Percentiles rank a stretch among this genome's conserved stretches.
phyloP scores from a whole-genome alignment of 2,888 invertebrate genomes.

The Melanotus villosus region DNA sequence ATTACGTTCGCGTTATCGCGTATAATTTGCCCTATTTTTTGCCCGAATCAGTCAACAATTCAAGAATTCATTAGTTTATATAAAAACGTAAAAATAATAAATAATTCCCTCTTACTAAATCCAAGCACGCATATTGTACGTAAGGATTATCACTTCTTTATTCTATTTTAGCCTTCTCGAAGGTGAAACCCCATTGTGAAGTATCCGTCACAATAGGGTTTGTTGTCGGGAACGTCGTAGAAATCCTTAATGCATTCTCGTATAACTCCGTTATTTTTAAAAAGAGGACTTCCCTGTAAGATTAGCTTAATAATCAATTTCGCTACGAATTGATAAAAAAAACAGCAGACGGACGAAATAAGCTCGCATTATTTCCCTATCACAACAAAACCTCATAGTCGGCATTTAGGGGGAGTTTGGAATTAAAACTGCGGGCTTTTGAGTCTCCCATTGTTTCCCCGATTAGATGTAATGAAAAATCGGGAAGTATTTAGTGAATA shows the following conservation, averaged over 20 bases:
- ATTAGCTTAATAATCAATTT: constrained; percentile 1
- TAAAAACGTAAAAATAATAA: background rate
- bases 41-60: no score
- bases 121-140: background rate
- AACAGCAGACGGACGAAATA: constrained; percentile 29
- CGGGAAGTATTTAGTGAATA: constrained; percentile 49
- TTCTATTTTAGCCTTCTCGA: background rate
- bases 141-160: constrained; percentile 11
- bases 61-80: background rate
- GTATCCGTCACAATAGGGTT: background rate
- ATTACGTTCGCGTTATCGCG: no score
- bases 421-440: constrained; percentile 46
- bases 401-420: constrained; percentile 38
- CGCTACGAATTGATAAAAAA: background rate
- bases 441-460: constrained; percentile 45
- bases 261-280: background rate
- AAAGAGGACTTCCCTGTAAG: background rate
- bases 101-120: background rate
- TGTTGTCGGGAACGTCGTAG: background rate
- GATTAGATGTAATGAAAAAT: constrained; percentile 50
- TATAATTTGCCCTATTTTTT: no score
- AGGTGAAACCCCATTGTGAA: constrained; percentile 9
- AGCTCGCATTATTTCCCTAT: constrained; percentile 39
- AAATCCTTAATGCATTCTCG: background rate
- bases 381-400: constrained; percentile 26